Base-by-base conservation (phyloP, 2,113 vertebrate genomes). In the Coracopsis vasa region DNA sequence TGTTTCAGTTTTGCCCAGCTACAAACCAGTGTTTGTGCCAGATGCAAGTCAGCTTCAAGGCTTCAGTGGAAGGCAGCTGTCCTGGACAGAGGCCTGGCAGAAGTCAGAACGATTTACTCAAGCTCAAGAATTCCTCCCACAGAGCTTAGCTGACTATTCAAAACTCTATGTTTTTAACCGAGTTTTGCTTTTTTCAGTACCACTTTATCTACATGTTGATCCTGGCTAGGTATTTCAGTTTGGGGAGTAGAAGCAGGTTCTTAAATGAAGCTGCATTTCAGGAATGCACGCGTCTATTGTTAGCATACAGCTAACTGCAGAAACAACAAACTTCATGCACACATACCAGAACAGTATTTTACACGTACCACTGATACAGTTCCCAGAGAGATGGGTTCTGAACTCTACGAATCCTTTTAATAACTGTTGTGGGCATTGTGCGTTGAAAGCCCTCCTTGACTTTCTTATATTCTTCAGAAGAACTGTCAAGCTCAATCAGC, bases 351-450 rank as follows among this genome's bases (percentile, higher is more conserved):
- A 11, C 70, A 89, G 70, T 54, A 33, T 51, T 79, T 94, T 80
- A 87, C 42, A 96, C 97, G 4, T 98, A 99, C 99, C 98, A 99
- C 23, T 99, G 98, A 95, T 98, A 99, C 21, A 98, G 93, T 78
- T 92, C 98, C 99, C 99, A 99, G 84, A 99, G 98, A 50, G 98
- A 98, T 1, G 94, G 97, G 88, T 99, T 99, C 97, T 99, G 99
- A 95, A 99, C 97, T 95, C 98, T 98, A 39, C 97, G 58, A 69
- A 99, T 98, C 71, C 71, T 97, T 83, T 44, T 88, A 61, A 99
- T 98, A 37, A 16, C 69, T 28, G 95, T 95, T 18, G 4, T 79
- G 25, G 97, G 91, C 98, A 99, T 97, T 19, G 99, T 99, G 69
- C 91, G 70, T 56, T 94, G 92, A 65, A 99, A 99, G 95, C 98